Percentiles rank a stretch among this genome's conserved stretches.
Conservation (phyloP, 2,113 vertebrate genomes). For the Bufo gargarizans region DNA sequence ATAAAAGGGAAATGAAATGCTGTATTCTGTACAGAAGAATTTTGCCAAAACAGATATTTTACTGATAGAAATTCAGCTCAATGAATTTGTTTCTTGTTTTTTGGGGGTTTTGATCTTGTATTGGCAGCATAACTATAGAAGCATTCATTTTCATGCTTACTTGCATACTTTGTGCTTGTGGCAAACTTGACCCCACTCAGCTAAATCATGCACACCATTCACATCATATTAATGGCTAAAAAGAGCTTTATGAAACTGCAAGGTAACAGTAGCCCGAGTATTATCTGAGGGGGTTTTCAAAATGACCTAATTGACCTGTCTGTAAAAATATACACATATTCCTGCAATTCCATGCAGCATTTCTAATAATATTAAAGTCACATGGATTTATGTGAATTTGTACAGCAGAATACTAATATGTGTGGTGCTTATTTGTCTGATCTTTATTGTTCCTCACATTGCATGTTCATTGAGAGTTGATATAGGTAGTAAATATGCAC, state of each 20-base stretch:
- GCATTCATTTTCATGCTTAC: conserved; percentile 40
- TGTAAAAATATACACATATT: conserved; percentile 3
- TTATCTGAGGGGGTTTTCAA: conserved; percentile 20
- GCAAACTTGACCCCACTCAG: conserved; percentile 41
- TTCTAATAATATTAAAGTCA: background rate
- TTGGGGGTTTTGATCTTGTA: conserved; percentile 16
- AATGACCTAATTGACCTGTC: conserved; percentile 35
- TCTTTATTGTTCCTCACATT: background rate
- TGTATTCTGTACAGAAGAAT: conserved; percentile 15
- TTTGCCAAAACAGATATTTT: conserved; percentile 30
- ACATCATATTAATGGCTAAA: conserved; percentile 41
- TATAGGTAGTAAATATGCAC: background rate
- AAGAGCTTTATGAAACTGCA: conserved; percentile 23
- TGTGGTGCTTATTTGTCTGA: background rate
- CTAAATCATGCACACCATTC: conserved; percentile 42
- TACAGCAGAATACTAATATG: background rate
- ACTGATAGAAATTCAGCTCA: conserved; percentile 29
- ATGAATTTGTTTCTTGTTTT: conserved; percentile 50
- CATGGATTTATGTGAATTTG: background rate
- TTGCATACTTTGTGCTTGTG: conserved; percentile 29
- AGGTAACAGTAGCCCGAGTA: conserved; percentile 22
- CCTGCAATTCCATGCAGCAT: background rate
- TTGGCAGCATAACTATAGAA: conserved; percentile 30
- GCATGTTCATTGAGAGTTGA: background rate
- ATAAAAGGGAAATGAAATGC: background rate